Evolutionary conservation across 2,113 vertebrate genomes (phyloP).

Genomic region (Cochlearius cochlearius): DNA sequence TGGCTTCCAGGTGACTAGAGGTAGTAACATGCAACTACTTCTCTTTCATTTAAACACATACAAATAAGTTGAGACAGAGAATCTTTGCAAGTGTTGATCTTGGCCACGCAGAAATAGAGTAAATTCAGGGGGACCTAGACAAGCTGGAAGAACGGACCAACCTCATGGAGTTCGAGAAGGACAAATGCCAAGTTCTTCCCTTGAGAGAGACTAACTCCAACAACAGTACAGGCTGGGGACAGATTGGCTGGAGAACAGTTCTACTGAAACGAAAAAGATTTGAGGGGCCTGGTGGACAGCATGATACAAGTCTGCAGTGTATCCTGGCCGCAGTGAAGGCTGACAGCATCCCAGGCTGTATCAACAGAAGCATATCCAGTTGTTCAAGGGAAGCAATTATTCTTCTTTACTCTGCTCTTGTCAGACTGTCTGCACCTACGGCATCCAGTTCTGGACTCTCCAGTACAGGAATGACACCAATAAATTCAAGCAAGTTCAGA

Average conservation of each 20-base stretch:
- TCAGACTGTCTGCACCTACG: not conserved
- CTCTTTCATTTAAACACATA: not conserved
- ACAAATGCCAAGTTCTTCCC: not conserved
- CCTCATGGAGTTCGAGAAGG: not conserved
- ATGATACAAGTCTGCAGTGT: rapidly evolving
- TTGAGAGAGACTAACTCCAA: not conserved
- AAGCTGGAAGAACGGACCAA: not conserved
- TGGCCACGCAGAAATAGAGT: not conserved
- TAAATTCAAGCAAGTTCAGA: not conserved
- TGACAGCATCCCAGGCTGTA: not conserved
- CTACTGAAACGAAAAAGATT: not conserved
- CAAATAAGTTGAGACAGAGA: not conserved
- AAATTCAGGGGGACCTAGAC: not conserved
- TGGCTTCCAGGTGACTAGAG: not conserved
- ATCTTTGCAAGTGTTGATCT: not conserved
- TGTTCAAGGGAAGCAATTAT: not conserved
- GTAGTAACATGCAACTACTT: not conserved
- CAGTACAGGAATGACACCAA: rapidly evolving
- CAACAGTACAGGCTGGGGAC: not conserved
- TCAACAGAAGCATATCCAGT: not conserved
- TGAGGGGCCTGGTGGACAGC: not conserved
- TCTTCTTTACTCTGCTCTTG: not conserved
- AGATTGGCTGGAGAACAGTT: not conserved
- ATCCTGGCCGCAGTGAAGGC: not conserved
- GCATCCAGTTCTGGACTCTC: not conserved